Conservation (phyloP, 1,140 invertebrate species). For the Saccostrea glomerata region DNA sequence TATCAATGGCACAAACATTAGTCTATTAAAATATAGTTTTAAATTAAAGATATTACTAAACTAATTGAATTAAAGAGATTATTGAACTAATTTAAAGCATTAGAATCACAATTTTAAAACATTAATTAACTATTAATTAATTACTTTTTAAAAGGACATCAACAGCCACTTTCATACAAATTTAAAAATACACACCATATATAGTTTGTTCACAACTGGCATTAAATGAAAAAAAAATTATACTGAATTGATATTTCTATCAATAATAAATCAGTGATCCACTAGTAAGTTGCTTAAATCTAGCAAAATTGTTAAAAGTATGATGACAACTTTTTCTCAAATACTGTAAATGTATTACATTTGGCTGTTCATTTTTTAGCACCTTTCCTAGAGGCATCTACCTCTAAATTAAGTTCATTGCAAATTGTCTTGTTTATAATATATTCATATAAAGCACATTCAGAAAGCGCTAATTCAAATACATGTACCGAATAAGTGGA, state of each 20-base stretch:
- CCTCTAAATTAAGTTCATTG: too few species aligned
- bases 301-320: not conserved
- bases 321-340: too few species aligned
- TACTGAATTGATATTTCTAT: not conserved
- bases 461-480: too few species aligned
- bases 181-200: not conserved
- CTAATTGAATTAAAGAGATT: too few species aligned
- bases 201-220: conserved; percentile 18
- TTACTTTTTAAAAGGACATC: not conserved
- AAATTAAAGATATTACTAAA: not conserved
- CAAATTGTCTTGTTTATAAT: too few species aligned
- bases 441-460: too few species aligned
- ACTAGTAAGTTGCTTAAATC: not conserved
- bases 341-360: too few species aligned
- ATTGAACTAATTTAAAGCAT: not conserved
- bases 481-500: too few species aligned
- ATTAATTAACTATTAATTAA: not conserved
- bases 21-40: not conserved
- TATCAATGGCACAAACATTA: not conserved
- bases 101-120: not conserved
- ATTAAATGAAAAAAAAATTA: not conserved
- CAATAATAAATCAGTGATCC: not conserved
- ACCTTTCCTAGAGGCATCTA: too few species aligned
- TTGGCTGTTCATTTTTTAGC: too few species aligned
- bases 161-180: not conserved